Evolutionary conservation across 1,140 invertebrate species (phyloP).

Genomic region (Euura lappo): DNA sequence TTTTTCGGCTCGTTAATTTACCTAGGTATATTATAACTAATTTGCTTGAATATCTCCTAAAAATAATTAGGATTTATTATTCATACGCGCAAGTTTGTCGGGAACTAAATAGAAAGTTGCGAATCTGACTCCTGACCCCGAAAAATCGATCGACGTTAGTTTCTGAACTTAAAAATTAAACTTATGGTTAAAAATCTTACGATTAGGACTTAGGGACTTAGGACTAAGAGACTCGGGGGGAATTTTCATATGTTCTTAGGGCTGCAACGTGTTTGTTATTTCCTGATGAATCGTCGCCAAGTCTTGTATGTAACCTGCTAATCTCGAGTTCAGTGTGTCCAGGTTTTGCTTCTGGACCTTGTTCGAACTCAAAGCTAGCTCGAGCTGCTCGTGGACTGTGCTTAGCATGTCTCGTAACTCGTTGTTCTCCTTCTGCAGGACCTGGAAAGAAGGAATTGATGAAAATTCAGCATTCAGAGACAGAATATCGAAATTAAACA

Average conservation of each 20-base stretch:
- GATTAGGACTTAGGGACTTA: too few relatives aligned
- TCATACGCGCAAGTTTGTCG: too few relatives aligned
- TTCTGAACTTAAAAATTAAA: too few relatives aligned
- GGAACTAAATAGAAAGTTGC: too few relatives aligned
- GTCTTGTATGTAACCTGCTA: constrained; percentile 85
- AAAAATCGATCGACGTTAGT: too few relatives aligned
- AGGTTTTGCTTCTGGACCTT: constrained; percentile 86
- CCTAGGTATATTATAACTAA: too few relatives aligned
- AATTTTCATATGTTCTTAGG: constrained; percentile 61
- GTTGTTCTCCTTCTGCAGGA: constrained; percentile 75
- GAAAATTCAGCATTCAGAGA: constrained; percentile 17
- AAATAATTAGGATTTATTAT: too few relatives aligned
- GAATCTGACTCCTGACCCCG: too few relatives aligned
- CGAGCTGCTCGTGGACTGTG: constrained; percentile 82
- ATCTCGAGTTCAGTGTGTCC: constrained; percentile 81
- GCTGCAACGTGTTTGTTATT: constrained; percentile 78
- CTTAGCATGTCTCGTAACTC: constrained; percentile 74
- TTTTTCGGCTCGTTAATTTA: too few relatives aligned
- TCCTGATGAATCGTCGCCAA: constrained; percentile 84
- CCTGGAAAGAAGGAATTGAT: constrained; percentile 51
- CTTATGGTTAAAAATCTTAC: too few relatives aligned
- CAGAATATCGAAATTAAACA: background rate
- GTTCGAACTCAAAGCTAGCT: constrained; percentile 79
- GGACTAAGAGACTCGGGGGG: too few relatives aligned
- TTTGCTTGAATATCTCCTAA: too few relatives aligned